Evolutionary conservation across 2,797 vertebrate genomes (phyloP).

Genomic region (Aeoliscus strigatus): DNA sequence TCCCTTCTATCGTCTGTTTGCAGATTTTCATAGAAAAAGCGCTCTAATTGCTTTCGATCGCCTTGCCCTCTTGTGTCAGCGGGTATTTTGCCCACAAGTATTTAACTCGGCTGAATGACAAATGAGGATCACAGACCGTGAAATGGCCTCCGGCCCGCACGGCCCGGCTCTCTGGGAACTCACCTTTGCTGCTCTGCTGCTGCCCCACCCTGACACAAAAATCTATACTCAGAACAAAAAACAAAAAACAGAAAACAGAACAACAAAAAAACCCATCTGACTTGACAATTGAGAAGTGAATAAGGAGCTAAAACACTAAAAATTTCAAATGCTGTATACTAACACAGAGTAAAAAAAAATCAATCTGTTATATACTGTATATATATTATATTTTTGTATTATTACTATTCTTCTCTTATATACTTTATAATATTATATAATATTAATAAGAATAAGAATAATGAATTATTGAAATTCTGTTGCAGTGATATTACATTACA

Average conservation of each 20-base stretch:
- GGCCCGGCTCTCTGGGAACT: slow-evolving; percentile 16
- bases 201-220: slow-evolving; percentile 41
- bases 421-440: too few species aligned
- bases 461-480: too few species aligned
- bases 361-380: too few species aligned
- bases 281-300: slow-evolving; percentile 29
- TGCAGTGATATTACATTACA: too few species aligned
- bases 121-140: slow-evolving; percentile 72
- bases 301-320: too few species aligned
- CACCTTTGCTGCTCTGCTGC: slow-evolving; percentile 11
- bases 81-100: slow-evolving; percentile 71
- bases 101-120: slow-evolving; percentile 75
- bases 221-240: slow-evolving; percentile 54
- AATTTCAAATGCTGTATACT: too few species aligned
- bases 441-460: too few species aligned
- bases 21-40: slow-evolving; percentile 43
- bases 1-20: slow-evolving; percentile 16
- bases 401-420: too few species aligned
- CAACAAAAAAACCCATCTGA: slow-evolving; percentile 16
- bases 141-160: slow-evolving; percentile 61
- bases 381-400: too few species aligned
- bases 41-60: slow-evolving; percentile 74
- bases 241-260: not conserved
- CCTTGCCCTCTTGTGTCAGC: slow-evolving; percentile 56
- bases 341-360: slow-evolving; percentile 14